Percentiles rank a stretch among this genome's conserved stretches.
phyloP scores from a whole-genome alignment of 2,797 vertebrate genomes.

The Heliangelus exortis region DNA sequence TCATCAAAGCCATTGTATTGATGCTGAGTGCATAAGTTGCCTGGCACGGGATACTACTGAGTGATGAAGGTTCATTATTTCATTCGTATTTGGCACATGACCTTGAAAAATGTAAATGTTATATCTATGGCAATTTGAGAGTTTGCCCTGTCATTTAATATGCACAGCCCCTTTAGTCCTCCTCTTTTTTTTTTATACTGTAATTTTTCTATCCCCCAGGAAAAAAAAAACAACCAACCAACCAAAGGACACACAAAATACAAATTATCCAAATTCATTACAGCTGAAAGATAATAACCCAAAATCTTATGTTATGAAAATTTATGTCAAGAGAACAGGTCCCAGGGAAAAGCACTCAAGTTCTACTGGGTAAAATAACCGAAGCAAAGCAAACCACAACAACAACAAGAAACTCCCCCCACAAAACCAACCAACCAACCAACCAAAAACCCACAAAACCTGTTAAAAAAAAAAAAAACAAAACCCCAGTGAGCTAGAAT shows the following conservation, averaged over 20 bases:
- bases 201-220: not conserved
- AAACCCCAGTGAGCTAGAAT: not conserved
- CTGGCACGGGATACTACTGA: not conserved
- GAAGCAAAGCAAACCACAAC: no score
- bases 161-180: not conserved
- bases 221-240: not conserved
- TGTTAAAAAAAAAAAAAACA: not conserved
- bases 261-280: not conserved
- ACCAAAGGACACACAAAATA: not conserved
- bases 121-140: not conserved
- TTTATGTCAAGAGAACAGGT: not conserved
- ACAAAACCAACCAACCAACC: no score
- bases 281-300: not conserved
- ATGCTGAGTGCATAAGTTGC: not conserved
- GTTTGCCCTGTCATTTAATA: not conserved
- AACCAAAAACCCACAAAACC: no score
- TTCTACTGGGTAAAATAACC: not conserved
- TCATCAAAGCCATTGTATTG: constrained; percentile 32
- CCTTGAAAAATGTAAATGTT: constrained; percentile 53
- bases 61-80: constrained; percentile 30
- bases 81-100: constrained; percentile 35
- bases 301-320: not conserved
- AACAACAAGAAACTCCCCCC: no score
- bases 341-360: not conserved
- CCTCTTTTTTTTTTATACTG: not conserved